Conservation (phyloP, 2,113 vertebrate species). For the Prinia subflava region DNA sequence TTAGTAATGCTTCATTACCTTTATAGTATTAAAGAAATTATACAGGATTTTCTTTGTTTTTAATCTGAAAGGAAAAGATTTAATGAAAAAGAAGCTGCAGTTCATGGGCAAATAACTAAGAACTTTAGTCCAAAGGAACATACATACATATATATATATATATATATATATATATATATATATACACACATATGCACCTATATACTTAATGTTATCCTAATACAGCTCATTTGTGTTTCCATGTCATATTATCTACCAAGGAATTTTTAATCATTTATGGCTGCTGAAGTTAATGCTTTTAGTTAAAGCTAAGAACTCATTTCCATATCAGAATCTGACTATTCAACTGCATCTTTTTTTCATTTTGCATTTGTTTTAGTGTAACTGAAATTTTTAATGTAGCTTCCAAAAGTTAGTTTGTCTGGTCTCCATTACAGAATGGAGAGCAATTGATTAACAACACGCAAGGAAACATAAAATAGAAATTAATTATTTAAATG, state of each 20-base stretch:
- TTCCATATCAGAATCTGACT: background rate
- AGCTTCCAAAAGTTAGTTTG: background rate
- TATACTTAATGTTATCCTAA: background rate
- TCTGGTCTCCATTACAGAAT: background rate
- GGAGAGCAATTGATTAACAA: background rate
- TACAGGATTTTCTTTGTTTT: background rate
- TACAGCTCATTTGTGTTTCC: background rate
- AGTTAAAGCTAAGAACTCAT: background rate
- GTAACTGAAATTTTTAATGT: background rate
- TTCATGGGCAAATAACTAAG: background rate
- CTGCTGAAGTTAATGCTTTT: background rate
- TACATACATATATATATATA: background rate
- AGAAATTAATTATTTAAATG: background rate
- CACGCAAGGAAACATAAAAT: background rate
- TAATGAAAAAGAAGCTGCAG: background rate
- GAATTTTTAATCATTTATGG: background rate
- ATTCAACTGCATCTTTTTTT: background rate
- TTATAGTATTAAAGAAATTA: background rate
- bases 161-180: background rate
- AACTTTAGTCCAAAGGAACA: background rate
- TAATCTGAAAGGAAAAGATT: background rate
- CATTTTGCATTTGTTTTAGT: background rate
- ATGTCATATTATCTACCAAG: background rate
- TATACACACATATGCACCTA: background rate
- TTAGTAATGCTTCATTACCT: slow-evolving; percentile 1